Conservation (phyloP, 2,113 vertebrate species). For the Arvicanthis niloticus region DNA sequence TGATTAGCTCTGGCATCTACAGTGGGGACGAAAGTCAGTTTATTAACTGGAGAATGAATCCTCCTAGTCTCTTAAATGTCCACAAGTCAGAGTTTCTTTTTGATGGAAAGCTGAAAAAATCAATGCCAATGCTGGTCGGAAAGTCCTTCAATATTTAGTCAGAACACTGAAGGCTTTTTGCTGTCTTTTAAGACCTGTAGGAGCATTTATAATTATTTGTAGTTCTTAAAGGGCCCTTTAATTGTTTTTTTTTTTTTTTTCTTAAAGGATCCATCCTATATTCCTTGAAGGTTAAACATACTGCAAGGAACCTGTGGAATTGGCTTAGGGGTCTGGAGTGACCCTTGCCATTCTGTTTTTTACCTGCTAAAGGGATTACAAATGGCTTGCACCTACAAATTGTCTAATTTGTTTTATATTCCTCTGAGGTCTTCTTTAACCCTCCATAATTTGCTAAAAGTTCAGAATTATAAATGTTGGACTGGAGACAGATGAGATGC, state of each 20-base stretch:
- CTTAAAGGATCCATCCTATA: slow-evolving; percentile 40
- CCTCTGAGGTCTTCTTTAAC: slow-evolving; percentile 13
- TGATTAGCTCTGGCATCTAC: slow-evolving; percentile 59
- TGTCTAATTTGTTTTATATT: slow-evolving; percentile 13
- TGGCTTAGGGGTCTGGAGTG: neutral
- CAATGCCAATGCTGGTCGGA: slow-evolving; percentile 24
- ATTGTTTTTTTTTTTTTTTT: slow-evolving; percentile 59
- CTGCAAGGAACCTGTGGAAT: slow-evolving; percentile 26
- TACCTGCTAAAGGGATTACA: neutral
- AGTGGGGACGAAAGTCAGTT: slow-evolving; percentile 61
- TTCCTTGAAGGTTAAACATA: slow-evolving; percentile 29
- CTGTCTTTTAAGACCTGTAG: slow-evolving; percentile 44
- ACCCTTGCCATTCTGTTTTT: neutral
- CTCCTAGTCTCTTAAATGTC: slow-evolving; percentile 11
- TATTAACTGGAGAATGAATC: slow-evolving; percentile 69
- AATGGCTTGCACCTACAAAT: slow-evolving; percentile 54
- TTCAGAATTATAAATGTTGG: slow-evolving; percentile 19
- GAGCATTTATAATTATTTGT: neutral
- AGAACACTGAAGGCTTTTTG: slow-evolving; percentile 18
- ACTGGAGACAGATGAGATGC: neutral
- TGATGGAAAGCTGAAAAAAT: slow-evolving; percentile 64
- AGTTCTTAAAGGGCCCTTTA: slow-evolving; percentile 36
- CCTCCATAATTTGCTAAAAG: slow-evolving; percentile 20
- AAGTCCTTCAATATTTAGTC: slow-evolving; percentile 36
- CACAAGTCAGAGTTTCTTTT: slow-evolving; percentile 57